Evolutionary conservation across 2,888 invertebrate genomes (phyloP).

Genomic region (Aspidiotus rigidus): DNA sequence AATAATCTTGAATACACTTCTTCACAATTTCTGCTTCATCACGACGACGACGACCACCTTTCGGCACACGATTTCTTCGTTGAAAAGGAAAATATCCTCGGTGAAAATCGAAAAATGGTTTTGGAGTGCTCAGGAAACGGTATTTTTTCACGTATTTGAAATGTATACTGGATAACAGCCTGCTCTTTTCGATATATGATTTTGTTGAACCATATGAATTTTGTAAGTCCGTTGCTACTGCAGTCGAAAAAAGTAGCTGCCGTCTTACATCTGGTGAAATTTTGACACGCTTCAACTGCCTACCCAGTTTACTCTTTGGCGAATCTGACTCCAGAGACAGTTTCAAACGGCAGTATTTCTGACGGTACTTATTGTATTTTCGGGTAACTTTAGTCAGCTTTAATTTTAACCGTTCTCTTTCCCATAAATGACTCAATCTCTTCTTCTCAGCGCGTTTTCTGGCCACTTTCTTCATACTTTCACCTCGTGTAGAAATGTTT

Average conservation of each 20-base stretch:
- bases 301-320: neutral
- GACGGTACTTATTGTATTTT: neutral
- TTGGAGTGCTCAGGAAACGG: neutral
- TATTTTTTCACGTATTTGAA: neutral
- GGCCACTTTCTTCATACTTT: neutral
- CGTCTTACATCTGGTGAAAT: neutral
- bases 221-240: neutral
- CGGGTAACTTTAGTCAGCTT: neutral
- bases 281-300: neutral
- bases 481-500: neutral
- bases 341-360: neutral
- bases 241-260: neutral
- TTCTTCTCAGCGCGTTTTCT: neutral
- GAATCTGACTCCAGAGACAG: neutral
- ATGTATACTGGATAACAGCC: neutral
- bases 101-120: neutral
- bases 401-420: neutral
- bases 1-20: too few species aligned
- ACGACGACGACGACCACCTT: slow-evolving; percentile 1
- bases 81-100: neutral
- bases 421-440: neutral
- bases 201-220: neutral
- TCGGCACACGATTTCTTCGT: neutral
- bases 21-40: slow-evolving; percentile 1
- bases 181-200: neutral